Conservation (phyloP, 2,888 invertebrate genomes). For the Campoplex capitator region DNA sequence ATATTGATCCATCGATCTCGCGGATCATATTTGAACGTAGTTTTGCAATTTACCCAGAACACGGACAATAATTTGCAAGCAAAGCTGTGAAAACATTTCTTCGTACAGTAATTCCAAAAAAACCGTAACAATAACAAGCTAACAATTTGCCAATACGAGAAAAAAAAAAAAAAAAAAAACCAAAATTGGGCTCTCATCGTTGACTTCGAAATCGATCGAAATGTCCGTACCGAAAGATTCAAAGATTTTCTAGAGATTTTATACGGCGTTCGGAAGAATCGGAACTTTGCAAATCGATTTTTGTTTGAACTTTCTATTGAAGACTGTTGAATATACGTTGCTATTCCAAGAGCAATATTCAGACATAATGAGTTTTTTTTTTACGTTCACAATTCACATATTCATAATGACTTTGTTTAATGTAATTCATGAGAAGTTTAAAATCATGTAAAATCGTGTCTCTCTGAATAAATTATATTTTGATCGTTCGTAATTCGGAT, state of each 20-base stretch:
- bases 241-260: slow-evolving; percentile 13
- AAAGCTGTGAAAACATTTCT: slow-evolving; percentile 76
- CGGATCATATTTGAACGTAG: slow-evolving; percentile 76
- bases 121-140: slow-evolving; percentile 10
- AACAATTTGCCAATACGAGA: background rate
- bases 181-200: background rate
- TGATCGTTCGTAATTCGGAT: background rate
- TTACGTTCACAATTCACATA: slow-evolving; percentile 5
- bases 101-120: background rate
- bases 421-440: slow-evolving; percentile 3
- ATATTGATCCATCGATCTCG: slow-evolving; percentile 74
- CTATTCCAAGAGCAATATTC: slow-evolving; percentile 8
- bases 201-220: slow-evolving; percentile 1
- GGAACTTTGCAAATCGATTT: background rate
- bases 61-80: slow-evolving; percentile 75
- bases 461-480: slow-evolving; percentile 13
- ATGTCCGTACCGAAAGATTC: background rate
- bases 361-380: background rate
- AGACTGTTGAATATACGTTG: slow-evolving; percentile 7
- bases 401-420: background rate
- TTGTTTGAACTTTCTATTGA: background rate
- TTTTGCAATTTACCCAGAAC: slow-evolving; percentile 71
- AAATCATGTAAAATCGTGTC: slow-evolving; percentile 7
- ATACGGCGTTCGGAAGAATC: background rate
- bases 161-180: background rate